Percentiles rank a stretch among this genome's conserved stretches.
These are phyloP conservation scores for Lycophotia porphyrea DNA, from an alignment of 2,888 invertebrate genomes.

Conservation along the genomic window DNA sequence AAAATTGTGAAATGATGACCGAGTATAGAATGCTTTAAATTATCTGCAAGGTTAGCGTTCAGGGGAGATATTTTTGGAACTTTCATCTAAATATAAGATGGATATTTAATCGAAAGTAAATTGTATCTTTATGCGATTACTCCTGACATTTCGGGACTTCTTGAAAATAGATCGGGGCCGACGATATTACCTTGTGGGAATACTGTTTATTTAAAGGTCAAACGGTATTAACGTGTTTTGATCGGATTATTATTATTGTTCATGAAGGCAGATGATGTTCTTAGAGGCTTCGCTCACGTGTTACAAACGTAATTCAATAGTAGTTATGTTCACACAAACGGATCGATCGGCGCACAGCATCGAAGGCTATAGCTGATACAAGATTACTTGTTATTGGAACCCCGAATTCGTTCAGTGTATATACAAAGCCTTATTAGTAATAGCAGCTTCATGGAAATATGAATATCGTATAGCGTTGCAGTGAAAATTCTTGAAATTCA, in stretches of 20 bases:
- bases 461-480: slow-evolving; percentile 8
- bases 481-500: slow-evolving; percentile 21
- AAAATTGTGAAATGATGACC: slow-evolving; percentile 45
- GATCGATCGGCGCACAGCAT: slow-evolving; percentile 46
- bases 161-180: slow-evolving; percentile 28
- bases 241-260: slow-evolving; percentile 42
- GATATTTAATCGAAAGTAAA: slow-evolving; percentile 49
- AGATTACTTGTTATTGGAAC: slow-evolving; percentile 52
- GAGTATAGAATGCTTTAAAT: slow-evolving; percentile 40
- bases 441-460: not conserved
- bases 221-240: slow-evolving; percentile 15
- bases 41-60: slow-evolving; percentile 41
- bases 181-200: slow-evolving; percentile 30
- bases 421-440: slow-evolving; percentile 21
- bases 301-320: slow-evolving; percentile 57
- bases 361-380: slow-evolving; percentile 37
- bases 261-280: slow-evolving; percentile 57
- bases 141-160: slow-evolving; percentile 54
- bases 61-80: slow-evolving; percentile 27
- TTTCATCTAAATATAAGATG: slow-evolving; percentile 46
- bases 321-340: slow-evolving; percentile 48
- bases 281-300: slow-evolving; percentile 63
- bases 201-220: slow-evolving; percentile 25
- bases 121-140: slow-evolving; percentile 46
- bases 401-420: slow-evolving; percentile 15